Conservation (phyloP, 2,113 vertebrate genomes). For the Pungitius pungitius region DNA sequence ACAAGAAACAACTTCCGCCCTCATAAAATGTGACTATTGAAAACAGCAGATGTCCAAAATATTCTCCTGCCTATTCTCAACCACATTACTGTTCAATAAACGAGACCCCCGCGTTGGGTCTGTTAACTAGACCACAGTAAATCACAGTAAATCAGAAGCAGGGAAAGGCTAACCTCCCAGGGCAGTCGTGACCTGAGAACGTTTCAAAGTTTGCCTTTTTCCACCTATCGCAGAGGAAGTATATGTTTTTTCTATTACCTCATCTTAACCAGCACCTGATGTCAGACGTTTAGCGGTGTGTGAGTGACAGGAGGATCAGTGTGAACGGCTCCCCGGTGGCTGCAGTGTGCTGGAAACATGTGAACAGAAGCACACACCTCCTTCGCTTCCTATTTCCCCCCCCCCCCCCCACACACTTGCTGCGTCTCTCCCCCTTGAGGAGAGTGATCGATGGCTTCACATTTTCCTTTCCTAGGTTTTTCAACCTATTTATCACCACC, state of each 20-base stretch:
- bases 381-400: constrained; percentile 51
- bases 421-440: background rate
- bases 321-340: constrained; percentile 55
- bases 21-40: background rate
- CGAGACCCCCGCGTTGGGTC: background rate
- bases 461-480: constrained; percentile 13
- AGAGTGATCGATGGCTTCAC: constrained; percentile 37
- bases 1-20: background rate
- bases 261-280: constrained; percentile 51
- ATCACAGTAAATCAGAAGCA: constrained; percentile 18
- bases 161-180: background rate
- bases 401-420: constrained; percentile 52
- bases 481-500: constrained; percentile 30
- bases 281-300: constrained; percentile 32
- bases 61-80: background rate
- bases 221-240: background rate
- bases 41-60: background rate
- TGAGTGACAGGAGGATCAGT: constrained; percentile 55
- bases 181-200: constrained; percentile 13
- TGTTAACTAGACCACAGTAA: constrained; percentile 7
- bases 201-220: constrained; percentile 17
- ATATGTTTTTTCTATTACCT: constrained; percentile 61
- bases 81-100: background rate
- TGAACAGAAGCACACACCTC: constrained; percentile 53
- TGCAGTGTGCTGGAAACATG: constrained; percentile 43